Evolutionary conservation across 92 coral and sea anemone species (phyloP).

Genomic region (Epizoanthus stellaris): DNA sequence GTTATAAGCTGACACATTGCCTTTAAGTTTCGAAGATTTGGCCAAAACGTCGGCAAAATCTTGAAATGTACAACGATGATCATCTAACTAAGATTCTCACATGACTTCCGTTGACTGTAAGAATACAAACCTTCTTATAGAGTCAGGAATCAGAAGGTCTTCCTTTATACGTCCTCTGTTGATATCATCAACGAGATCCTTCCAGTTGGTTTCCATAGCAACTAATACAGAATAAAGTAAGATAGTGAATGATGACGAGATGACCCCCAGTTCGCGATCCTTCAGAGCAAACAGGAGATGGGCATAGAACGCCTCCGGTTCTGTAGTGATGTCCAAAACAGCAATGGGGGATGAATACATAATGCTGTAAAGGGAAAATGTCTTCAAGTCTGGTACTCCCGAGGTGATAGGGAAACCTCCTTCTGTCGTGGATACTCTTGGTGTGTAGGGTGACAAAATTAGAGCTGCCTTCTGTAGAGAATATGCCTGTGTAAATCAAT

Average conservation of each 20-base stretch:
- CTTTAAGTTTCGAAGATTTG: too few relatives aligned
- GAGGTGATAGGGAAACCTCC: conserved; percentile 4
- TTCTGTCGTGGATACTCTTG: neutral
- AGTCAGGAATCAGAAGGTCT: conserved; percentile 31
- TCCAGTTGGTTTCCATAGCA: conserved; percentile 51
- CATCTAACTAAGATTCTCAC: neutral
- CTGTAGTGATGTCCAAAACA: conserved; percentile 46
- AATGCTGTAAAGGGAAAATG: neutral
- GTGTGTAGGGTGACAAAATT: neutral
- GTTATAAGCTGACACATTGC: too few relatives aligned
- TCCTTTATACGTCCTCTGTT: conserved; percentile 45
- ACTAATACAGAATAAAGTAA: conserved; percentile 36
- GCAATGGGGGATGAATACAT: conserved; percentile 42
- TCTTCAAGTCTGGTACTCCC: conserved; percentile 1
- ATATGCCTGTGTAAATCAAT: neutral
- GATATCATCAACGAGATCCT: conserved; percentile 45
- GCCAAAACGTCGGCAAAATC: too few relatives aligned
- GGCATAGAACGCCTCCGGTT: conserved; percentile 52
- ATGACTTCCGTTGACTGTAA: neutral
- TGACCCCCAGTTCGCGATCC: conserved; percentile 55
- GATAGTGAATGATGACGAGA: conserved; percentile 52
- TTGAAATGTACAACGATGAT: too few relatives aligned
- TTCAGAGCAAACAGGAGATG: conserved; percentile 59
- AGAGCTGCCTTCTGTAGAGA: conserved; percentile 3
- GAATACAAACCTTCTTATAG: conserved; percentile 36